phyloP scores from a whole-genome alignment of 1,140 invertebrate species.

The Rhagoletis pomonella region DNA sequence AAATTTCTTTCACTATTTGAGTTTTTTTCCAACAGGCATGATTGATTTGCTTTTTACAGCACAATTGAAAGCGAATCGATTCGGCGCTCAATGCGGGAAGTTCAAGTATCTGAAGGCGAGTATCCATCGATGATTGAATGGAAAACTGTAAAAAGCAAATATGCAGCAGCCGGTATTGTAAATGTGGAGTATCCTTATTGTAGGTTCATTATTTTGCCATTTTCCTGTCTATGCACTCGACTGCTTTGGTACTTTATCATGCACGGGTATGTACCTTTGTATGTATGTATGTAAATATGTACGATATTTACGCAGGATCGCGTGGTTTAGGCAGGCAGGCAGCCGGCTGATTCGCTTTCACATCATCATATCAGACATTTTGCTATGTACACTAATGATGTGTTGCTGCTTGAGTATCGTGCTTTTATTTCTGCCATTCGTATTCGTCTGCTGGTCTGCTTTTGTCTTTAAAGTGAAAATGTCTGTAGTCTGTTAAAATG shows the following conservation, averaged over 20 bases:
- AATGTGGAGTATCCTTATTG: constrained; percentile 60
- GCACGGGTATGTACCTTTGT: not conserved
- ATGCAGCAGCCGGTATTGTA: constrained; percentile 57
- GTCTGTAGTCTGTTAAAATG: constrained; percentile 7
- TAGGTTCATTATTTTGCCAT: constrained; percentile 71
- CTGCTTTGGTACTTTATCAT: not conserved
- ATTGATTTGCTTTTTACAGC: too few relatives aligned
- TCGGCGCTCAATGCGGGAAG: constrained; percentile 17
- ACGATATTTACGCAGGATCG: not conserved
- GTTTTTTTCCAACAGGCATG: too few relatives aligned
- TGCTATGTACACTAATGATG: not conserved
- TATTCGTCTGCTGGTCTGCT: not conserved
- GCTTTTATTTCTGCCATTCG: not conserved
- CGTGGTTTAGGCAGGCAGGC: too few relatives aligned
- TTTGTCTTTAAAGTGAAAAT: constrained; percentile 45
- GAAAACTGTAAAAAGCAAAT: constrained; percentile 36
- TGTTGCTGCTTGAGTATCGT: not conserved
- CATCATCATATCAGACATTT: not conserved
- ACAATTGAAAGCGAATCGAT: constrained; percentile 46
- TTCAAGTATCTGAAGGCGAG: not conserved
- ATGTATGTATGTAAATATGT: not conserved
- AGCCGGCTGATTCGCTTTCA: not conserved
- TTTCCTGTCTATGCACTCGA: constrained; percentile 55
- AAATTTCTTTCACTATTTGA: too few relatives aligned
- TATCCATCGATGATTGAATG: not conserved